Evolutionary conservation across 2,888 invertebrate genomes (phyloP).

Genomic region (Cataglyphis livida): DNA sequence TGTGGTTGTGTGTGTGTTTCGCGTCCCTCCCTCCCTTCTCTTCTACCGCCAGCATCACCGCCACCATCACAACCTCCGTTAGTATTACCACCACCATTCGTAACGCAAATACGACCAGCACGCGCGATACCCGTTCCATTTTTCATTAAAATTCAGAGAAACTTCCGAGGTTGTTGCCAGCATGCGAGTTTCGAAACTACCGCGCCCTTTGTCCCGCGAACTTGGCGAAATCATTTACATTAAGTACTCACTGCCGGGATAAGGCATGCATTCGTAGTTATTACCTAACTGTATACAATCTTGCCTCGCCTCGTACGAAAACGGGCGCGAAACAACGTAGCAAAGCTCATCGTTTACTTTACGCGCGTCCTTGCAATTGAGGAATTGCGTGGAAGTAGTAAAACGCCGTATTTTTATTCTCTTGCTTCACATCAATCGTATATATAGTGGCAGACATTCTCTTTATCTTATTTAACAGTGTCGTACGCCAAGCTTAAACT

Average conservation of each 20-base stretch:
- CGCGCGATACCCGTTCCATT: constrained; percentile 51
- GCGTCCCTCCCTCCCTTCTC: background rate
- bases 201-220: constrained; percentile 60
- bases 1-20: constrained; percentile 24
- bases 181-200: constrained; percentile 67
- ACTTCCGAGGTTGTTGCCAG: constrained; percentile 50
- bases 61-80: background rate
- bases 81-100: constrained; percentile 20
- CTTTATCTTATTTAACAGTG: background rate
- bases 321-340: constrained; percentile 21
- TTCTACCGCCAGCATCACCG: constrained; percentile 22
- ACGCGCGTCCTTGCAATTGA: constrained; percentile 3
- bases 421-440: background rate
- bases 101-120: constrained; percentile 38
- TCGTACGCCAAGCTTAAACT: background rate
- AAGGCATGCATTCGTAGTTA: constrained; percentile 39
- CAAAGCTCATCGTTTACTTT: constrained; percentile 7
- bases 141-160: constrained; percentile 63
- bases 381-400: constrained; percentile 24
- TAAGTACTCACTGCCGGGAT: constrained; percentile 55
- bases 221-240: constrained; percentile 65
- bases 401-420: background rate
- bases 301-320: constrained; percentile 50
- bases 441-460: background rate
- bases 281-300: constrained; percentile 61